Percentiles rank a stretch among this genome's conserved stretches.
phyloP scores from a whole-genome alignment of 2,113 vertebrate genomes.

The Tor tambroides region DNA sequence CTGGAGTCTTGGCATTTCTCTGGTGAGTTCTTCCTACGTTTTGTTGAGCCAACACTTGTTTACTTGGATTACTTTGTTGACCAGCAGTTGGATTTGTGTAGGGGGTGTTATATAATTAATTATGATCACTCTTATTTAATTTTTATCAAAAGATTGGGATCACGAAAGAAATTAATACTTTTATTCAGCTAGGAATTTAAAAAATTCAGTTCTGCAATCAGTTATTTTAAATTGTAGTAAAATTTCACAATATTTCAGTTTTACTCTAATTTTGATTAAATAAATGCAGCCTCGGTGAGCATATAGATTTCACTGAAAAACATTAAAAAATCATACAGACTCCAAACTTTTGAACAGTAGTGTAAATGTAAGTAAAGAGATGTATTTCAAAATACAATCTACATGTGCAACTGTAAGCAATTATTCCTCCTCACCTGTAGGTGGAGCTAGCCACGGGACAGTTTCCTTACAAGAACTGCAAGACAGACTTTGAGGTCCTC shows the following conservation, averaged over 20 bases:
- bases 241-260: neutral
- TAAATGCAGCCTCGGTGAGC: neutral
- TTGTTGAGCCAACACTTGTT: neutral
- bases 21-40: constrained; percentile 75
- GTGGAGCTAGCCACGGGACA: constrained; percentile 94
- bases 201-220: neutral
- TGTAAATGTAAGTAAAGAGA: neutral
- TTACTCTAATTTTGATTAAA: neutral
- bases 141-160: neutral
- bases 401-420: neutral
- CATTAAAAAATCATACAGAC: neutral
- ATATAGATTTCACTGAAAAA: neutral
- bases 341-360: neutral
- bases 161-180: neutral
- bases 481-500: constrained; percentile 96
- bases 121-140: neutral
- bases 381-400: neutral
- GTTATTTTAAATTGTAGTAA: neutral
- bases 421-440: constrained; percentile 63
- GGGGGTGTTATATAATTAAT: neutral
- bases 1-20: constrained; percentile 94
- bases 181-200: neutral
- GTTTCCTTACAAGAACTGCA: constrained; percentile 96
- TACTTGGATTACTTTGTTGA: constrained; percentile 57
- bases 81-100: neutral